These are phyloP conservation scores for Agonopterix heracliana DNA, from an alignment of 2,888 invertebrate genomes.

Conservation along the genomic window DNA sequence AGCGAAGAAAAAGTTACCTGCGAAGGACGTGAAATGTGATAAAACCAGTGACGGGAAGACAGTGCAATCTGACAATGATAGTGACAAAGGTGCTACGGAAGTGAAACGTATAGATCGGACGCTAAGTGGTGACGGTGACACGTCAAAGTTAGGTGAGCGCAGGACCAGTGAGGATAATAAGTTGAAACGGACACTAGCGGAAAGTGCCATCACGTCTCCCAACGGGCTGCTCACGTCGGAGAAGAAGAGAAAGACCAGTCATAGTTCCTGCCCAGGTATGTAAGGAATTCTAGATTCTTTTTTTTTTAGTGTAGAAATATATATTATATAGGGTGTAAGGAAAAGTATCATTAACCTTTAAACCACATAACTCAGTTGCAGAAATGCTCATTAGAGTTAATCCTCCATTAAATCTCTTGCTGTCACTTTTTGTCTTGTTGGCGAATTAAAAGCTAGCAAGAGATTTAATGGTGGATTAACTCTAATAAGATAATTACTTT, in stretches of 20 bases:
- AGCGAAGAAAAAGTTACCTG: slow-evolving; percentile 64
- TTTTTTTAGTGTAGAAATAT: background rate
- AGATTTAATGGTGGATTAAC: no score
- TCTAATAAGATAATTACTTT: no score
- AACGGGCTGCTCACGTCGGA: slow-evolving; percentile 79
- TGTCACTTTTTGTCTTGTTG: no score
- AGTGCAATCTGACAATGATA: slow-evolving; percentile 53
- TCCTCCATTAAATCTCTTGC: no score
- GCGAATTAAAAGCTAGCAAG: no score
- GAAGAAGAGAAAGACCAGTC: slow-evolving; percentile 79
- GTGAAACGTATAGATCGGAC: slow-evolving; percentile 58
- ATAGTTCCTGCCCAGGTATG: slow-evolving; percentile 72
- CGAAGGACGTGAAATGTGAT: slow-evolving; percentile 63
- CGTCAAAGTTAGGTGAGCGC: slow-evolving; percentile 10
- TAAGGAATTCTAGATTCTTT: background rate
- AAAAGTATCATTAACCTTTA: no score
- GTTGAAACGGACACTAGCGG: slow-evolving; percentile 66
- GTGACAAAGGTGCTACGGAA: slow-evolving; percentile 60
- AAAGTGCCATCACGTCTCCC: slow-evolving; percentile 65
- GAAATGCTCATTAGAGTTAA: no score
- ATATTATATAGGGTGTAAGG: no score
- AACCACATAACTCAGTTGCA: no score
- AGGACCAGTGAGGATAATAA: slow-evolving; percentile 28
- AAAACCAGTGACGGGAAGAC: slow-evolving; percentile 55
- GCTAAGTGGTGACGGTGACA: slow-evolving; percentile 41